Evolutionary conservation across 2,797 vertebrate species (phyloP).

Genomic region (Rhyacichthys aspro): DNA sequence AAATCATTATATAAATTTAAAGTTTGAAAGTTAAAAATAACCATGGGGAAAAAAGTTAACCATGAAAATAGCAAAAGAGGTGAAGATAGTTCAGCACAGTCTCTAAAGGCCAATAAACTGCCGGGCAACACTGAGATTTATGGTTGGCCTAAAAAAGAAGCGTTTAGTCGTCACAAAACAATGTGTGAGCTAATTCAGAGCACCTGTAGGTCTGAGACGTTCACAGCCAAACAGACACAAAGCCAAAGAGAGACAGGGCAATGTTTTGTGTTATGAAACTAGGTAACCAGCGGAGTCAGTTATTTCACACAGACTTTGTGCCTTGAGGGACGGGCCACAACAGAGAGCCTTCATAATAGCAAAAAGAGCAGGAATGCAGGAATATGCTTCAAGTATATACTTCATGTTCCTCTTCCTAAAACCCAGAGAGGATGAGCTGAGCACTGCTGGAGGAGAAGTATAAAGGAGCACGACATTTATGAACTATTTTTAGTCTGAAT

Average conservation of each 20-base stretch:
- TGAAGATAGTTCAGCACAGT: slow-evolving; percentile 39
- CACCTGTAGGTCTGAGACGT: slow-evolving; percentile 46
- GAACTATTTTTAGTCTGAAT: too few relatives aligned
- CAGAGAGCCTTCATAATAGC: slow-evolving; percentile 10
- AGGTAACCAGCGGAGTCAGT: slow-evolving; percentile 2
- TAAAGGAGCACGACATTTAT: too few relatives aligned
- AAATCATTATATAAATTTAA: not conserved
- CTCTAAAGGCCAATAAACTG: slow-evolving; percentile 45
- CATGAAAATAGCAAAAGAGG: slow-evolving; percentile 40
- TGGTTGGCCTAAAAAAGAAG: slow-evolving; percentile 18
- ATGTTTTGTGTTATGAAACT: slow-evolving; percentile 3
- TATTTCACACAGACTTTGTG: slow-evolving; percentile 14
- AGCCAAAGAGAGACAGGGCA: not conserved
- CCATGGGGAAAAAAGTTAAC: not conserved
- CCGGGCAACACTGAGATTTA: slow-evolving; percentile 49
- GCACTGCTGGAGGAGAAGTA: too few relatives aligned
- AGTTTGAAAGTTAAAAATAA: slow-evolving; percentile 23
- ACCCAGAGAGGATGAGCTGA: too few relatives aligned
- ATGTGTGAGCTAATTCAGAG: slow-evolving; percentile 43
- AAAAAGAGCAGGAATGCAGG: slow-evolving; percentile 14
- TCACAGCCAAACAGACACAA: not conserved
- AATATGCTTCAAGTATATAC: slow-evolving; percentile 6
- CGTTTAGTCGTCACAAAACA: slow-evolving; percentile 26
- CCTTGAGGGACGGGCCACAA: slow-evolving; percentile 21
- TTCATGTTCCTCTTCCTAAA: too few relatives aligned